Conservation (phyloP, 2,113 vertebrate species). For the Gobius niger region DNA sequence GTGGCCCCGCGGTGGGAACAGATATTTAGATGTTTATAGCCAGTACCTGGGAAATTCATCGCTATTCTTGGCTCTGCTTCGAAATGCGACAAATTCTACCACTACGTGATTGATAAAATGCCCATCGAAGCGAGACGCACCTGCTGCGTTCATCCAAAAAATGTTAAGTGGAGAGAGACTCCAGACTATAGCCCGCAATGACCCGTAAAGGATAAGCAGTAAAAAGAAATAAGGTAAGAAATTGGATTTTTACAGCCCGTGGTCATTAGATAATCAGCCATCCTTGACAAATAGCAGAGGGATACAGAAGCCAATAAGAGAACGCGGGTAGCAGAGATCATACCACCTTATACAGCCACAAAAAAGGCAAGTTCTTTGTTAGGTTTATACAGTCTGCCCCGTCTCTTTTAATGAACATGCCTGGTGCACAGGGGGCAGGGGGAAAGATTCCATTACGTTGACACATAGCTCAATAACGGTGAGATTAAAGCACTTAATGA, state of each 20-base stretch:
- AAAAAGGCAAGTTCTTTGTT: neutral
- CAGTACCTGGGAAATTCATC: constrained; percentile 11
- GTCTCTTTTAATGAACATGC: neutral
- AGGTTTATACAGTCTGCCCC: neutral
- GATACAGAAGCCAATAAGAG: neutral
- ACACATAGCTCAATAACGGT: neutral
- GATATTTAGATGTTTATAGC: neutral
- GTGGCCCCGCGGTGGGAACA: constrained; percentile 15
- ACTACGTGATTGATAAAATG: neutral
- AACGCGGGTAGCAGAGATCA: neutral
- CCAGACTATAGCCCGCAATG: neutral
- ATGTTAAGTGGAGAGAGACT: neutral
- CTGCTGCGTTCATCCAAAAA: neutral
- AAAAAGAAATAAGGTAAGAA: constrained; percentile 11
- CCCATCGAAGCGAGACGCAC: neutral
- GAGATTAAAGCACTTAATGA: constrained; percentile 8
- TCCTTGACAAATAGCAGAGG: neutral
- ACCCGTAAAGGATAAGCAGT: constrained; percentile 8
- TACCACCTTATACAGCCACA: too few relatives aligned
- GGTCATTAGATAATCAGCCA: constrained; percentile 7
- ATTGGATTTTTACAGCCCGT: constrained; percentile 1
- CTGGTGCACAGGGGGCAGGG: neutral
- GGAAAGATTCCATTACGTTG: neutral
- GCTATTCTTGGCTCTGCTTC: neutral
- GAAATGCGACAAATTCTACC: neutral